Evolutionary conservation across 2,888 invertebrate species (phyloP).

Genomic region (Zonitis immaculata): DNA sequence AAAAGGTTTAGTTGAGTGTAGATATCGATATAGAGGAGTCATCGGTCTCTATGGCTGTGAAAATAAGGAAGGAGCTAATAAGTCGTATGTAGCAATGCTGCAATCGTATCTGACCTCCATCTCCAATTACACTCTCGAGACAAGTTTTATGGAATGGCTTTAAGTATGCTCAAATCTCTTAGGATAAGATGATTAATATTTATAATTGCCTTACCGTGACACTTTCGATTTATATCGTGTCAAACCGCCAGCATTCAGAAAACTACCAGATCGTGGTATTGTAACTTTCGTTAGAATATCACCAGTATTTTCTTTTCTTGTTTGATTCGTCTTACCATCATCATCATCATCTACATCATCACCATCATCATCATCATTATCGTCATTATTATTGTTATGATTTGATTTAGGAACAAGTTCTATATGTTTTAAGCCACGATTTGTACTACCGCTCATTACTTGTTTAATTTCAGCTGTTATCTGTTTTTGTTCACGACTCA

Average conservation of each 20-base stretch:
- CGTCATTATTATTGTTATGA: constrained; percentile 30
- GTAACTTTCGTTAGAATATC: constrained; percentile 83
- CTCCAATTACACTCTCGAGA: too few species aligned
- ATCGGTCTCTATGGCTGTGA: too few species aligned
- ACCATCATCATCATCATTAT: not conserved
- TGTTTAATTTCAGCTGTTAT: constrained; percentile 49
- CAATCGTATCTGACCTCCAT: too few species aligned
- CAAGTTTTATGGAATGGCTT: too few species aligned
- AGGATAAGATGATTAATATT: too few species aligned
- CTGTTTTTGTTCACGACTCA: constrained; percentile 51
- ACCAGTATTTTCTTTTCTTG: constrained; percentile 60
- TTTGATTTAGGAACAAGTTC: constrained; percentile 45
- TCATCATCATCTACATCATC: too few species aligned
- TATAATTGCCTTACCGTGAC: constrained; percentile 62
- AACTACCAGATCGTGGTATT: constrained; percentile 80
- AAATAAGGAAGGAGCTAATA: too few species aligned
- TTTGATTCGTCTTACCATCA: constrained; percentile 8
- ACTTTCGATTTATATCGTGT: constrained; percentile 70
- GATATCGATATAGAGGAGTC: too few species aligned
- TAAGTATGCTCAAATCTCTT: too few species aligned
- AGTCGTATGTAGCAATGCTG: too few species aligned
- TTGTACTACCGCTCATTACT: constrained; percentile 41
- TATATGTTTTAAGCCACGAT: constrained; percentile 48
- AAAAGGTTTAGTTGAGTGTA: too few species aligned
- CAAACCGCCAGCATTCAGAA: constrained; percentile 73